Base-by-base conservation (phyloP, 2,797 vertebrate genomes). In the Champsocephalus esox region DNA sequence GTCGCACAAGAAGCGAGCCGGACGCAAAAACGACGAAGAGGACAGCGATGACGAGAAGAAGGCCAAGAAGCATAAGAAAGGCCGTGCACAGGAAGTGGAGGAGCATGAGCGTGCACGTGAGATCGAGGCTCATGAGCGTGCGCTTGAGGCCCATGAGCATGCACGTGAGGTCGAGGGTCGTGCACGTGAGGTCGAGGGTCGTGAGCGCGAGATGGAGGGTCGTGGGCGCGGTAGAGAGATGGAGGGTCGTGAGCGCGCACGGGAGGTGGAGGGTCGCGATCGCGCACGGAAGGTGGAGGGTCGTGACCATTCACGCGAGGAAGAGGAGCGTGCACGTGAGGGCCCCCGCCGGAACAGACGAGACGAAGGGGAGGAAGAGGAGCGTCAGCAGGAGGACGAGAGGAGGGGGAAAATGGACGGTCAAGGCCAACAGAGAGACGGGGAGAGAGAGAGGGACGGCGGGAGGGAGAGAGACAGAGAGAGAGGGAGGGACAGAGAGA, bases 401-500 rank as follows among this genome's bases (percentile, higher is more conserved):
- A 79, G 68, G 57, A 88, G 80, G 45, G 70, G 51, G 21, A 88
- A 76, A 63, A 61, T 5, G 0, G 89, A 86, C 16, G 21, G 59
- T 3, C 77, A 77, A 66, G 43, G 84, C 66, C 58, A 56, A 89
- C 91, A 59, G 28, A 89, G 43, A 73, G 78, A 73, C 2, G 51
- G 48, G 45, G 49, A 67, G 52, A 34, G 48, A 73, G 51, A 51
- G 73, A 75, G 17, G 8, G 73, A 70, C 9, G 70, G 67, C 11
- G 75, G 50, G n/a, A 69, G 49, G 12, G 65, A 73, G 2, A 63
- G 52, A 21, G 77, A 19, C 6, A 38, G 62, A 49, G 52, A 46
- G 44, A 24, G 74, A 43, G 92, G 78, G 50, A 70, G 86, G 19
- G 84, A 79, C 2, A 87, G 93, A 84, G 70, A 74, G 12, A 21